Base-by-base conservation (phyloP, 2,888 invertebrate species). In the Sacculina carcini region DNA sequence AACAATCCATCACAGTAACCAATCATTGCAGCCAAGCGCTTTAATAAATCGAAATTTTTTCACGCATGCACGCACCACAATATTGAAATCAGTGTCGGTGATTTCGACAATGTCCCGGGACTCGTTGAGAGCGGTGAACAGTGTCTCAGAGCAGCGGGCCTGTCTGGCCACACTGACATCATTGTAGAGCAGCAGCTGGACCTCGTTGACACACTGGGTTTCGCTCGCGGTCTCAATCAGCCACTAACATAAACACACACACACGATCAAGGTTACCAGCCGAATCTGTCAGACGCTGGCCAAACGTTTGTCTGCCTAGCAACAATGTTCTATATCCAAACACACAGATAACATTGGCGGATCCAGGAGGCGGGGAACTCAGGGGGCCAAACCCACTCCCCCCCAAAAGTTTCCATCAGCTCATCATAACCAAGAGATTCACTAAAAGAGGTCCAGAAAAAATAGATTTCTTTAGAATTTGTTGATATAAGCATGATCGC, bases 91-190 rank as follows among this genome's bases (percentile, higher is more conserved):
- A 61, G 81, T 79, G 64, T 86, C 84, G 21, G 87, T 85, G 58
- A 92, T 75, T 58, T 87, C 79, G 19, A 90, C 76, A 58, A 86
- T 75, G 65, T 90, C 89, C 53, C 77, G 74, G 48, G 81, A 80
- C 62, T 79, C 76, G 66, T 89, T 86, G 51, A 82, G 70, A n/a
- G 87, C 86, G 24, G 80, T 76, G 58, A 84, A 78, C 19, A 90
- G 72, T 5, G 85, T 79, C 59, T 80, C 76, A 21, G 77, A 74
- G 1, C 85, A 80, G 42, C 78, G 75, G 54, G 85, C 73, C 62
- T 84, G 81, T n/a, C 57, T 74, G 58, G 79, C 75, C 47, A 78
- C 74, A 52, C 77, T 67, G 40, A 85, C 74, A 58, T 85, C 82
- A 58, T 78, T 76, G 58, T 79, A 74, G 57, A 84, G 77, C 59